Percentiles rank a stretch among this genome's conserved stretches.
Evolutionary conservation across 1,140 invertebrate species (phyloP).

Genomic region (Leucophenga varia): DNA sequence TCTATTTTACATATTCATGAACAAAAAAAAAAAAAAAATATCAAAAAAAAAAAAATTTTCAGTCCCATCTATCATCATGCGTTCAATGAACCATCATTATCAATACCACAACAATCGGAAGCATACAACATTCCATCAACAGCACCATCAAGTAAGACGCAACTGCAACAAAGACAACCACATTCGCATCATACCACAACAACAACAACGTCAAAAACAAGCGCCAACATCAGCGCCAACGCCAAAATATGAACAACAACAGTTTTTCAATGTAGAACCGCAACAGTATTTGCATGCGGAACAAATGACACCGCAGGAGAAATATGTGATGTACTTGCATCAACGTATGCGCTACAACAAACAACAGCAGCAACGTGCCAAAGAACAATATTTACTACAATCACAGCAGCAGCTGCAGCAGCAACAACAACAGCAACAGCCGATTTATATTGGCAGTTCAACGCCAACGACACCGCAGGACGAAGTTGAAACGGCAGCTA

Average conservation of each 20-base stretch:
- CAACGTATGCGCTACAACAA: slow-evolving; percentile 47
- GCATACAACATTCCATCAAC: slow-evolving; percentile 6
- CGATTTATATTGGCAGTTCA: slow-evolving; percentile 10
- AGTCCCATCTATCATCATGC: slow-evolving; percentile 13
- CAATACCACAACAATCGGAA: slow-evolving; percentile 4
- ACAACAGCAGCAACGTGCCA: slow-evolving; percentile 31
- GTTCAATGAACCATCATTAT: slow-evolving; percentile 8
- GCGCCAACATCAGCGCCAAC: slow-evolving; percentile 27
- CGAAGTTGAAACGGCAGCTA: no score
- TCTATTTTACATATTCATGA: no score
- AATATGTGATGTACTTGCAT: slow-evolving; percentile 51
- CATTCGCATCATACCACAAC: slow-evolving; percentile 23
- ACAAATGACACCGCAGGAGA: slow-evolving; percentile 48
- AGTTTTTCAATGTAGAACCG: neutral
- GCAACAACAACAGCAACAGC: slow-evolving; percentile 23
- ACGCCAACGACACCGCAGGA: no score
- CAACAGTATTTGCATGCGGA: slow-evolving; percentile 16
- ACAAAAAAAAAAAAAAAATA: no score
- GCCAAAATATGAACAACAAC: slow-evolving; percentile 14
- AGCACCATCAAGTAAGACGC: neutral
- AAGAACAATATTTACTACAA: slow-evolving; percentile 15
- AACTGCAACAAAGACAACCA: slow-evolving; percentile 12
- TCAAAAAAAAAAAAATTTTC: neutral
- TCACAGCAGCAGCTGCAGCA: slow-evolving; percentile 11
- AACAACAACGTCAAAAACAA: slow-evolving; percentile 37